Base-by-base conservation (phyloP, 2,113 vertebrate genomes). In the Ophthalmolycus amberensis region DNA sequence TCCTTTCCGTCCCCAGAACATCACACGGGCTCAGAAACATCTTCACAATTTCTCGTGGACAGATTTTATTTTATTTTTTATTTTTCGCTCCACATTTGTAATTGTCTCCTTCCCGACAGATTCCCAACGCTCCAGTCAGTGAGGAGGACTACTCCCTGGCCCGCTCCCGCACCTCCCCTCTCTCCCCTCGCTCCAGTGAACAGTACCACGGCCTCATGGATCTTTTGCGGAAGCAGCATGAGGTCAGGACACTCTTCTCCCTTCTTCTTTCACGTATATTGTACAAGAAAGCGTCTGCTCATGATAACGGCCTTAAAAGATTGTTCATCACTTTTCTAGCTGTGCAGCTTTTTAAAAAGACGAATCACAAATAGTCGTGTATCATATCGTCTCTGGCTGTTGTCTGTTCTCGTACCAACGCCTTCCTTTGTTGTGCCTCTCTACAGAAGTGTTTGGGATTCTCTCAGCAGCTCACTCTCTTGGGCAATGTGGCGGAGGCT, bases 151-250 rank as follows among this genome's bases (percentile, higher is more conserved):
- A 97, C n/a, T 80, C 90, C 1, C 92, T 98, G 22, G 82, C 91
- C 79, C 95, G 93, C 77, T 93, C 95, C 0, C 94, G 96, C 0
- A 91, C 95, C n/a, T 95, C 94, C 0, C 93, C 88, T 2, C 62
- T 94, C 32, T 95, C 96, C n/a, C 93, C 95, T 58, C 96, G 95
- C 80, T 90, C 93, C 0, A 91, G 93, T 40, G 92, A 96, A 66
- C 96, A 96, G 90, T 98, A 96, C 42, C 81, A 90, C 0, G 93
- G 95, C 48, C 95, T 98, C 44, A 95, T 97, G 94, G 96, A 95
- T 42, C 93, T 95, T 42, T 91, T 97, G 64, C 90, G 92, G 68
- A 96, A 96, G 83, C 97, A 98, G 86, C 93, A 97, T 0, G 95
- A 98, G 96, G 97, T 97, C 63, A 58, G 59, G 10, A 32, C 54